Base-by-base conservation (phyloP, 2,797 vertebrate species). In the Spizella passerina region DNA sequence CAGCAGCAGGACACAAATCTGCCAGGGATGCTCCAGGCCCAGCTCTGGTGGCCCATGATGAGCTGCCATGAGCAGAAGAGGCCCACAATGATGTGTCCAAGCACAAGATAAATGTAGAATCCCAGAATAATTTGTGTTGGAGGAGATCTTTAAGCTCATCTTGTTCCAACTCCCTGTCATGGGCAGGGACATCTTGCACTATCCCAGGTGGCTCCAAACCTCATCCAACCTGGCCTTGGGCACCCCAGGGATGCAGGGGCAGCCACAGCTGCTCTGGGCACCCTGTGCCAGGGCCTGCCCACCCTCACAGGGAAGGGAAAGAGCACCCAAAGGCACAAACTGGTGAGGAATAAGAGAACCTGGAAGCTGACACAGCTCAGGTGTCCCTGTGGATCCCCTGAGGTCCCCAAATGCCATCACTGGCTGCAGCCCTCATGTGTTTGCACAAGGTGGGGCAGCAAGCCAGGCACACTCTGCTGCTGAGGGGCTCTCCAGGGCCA, bases 141-240 rank as follows among this genome's bases (percentile, higher is more conserved):
- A 88, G 26, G 30, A 19, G 22, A 55, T 20, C n/a, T 55, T 36
- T 24, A 20, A 36, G 15, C 6, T 53, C 22, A 49, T 49, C 55
- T 47, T 4, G 7, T n/a, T 41, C 61, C 41, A 4, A 4, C 2
- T 7, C 39, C 34, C 30, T n/a, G 47, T 15, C 69, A 36, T 2
- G n/a, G n/a, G 15, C 61, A 82, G 41, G 23, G 6, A 50, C 38
- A 50, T 5, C 17, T 76, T 19, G 7, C 32, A 56, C 14, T 1
- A 1, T 1, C 12, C 24, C 71, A 70, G 21, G 1, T 0, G 30
- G n/a, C 24, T 82, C 50, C 57, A 29, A 43, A 4, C 11, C 23
- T 23, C 0, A 0, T 10, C 61, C 61, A 56, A 0, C 4, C 12
- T 30, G 32, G 43, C 38, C 50, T 12, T 27, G 86, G 50, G 1